phyloP scores from a whole-genome alignment of 1,140 invertebrate species.

The Himalopsyche phryganea region DNA sequence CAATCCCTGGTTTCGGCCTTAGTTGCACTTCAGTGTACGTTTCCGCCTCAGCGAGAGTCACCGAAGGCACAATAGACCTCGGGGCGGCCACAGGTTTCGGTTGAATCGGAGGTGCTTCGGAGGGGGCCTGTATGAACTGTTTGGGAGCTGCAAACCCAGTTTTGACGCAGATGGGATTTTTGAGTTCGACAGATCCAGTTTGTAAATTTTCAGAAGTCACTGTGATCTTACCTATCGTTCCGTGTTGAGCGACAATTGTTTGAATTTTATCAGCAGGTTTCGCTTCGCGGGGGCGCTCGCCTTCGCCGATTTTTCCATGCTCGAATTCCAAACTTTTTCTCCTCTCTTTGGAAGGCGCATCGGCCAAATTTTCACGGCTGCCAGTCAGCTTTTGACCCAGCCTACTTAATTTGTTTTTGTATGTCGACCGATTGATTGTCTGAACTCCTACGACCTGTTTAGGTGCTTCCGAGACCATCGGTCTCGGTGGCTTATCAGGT shows the following conservation, averaged over 20 bases:
- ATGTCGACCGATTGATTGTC: constrained; percentile 51
- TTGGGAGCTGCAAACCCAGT: constrained; percentile 15
- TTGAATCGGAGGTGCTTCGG: background rate
- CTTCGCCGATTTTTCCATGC: constrained; percentile 37
- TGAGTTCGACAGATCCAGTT: constrained; percentile 5
- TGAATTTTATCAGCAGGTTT: constrained; percentile 6
- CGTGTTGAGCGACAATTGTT: constrained; percentile 23
- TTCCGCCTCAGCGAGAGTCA: constrained; percentile 5
- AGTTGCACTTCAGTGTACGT: constrained; percentile 39
- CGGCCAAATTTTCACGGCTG: constrained; percentile 45
- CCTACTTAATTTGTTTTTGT: constrained; percentile 45
- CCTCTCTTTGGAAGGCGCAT: constrained; percentile 35
- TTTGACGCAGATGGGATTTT: constrained; percentile 19
- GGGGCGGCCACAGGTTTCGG: constrained; percentile 17
- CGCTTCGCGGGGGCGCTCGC: constrained; percentile 10
- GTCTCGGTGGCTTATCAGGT: constrained; percentile 59
- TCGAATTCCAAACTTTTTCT: constrained; percentile 50
- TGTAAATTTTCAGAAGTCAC: constrained; percentile 29
- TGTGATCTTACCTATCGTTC: constrained; percentile 28
- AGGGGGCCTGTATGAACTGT: constrained; percentile 11
- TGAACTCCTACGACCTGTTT: constrained; percentile 49
- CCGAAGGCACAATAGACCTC: constrained; percentile 11
- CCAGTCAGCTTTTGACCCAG: constrained; percentile 37
- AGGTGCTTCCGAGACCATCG: constrained; percentile 44
- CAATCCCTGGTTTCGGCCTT: constrained; percentile 27